A percentile compares a stretch with the other conserved stretches of the same genome.
These are phyloP conservation scores for Cliona cf. orientalis DNA, from an alignment of 37 sponge, comb jelly and placozoan species.

Conservation along the genomic window DNA sequence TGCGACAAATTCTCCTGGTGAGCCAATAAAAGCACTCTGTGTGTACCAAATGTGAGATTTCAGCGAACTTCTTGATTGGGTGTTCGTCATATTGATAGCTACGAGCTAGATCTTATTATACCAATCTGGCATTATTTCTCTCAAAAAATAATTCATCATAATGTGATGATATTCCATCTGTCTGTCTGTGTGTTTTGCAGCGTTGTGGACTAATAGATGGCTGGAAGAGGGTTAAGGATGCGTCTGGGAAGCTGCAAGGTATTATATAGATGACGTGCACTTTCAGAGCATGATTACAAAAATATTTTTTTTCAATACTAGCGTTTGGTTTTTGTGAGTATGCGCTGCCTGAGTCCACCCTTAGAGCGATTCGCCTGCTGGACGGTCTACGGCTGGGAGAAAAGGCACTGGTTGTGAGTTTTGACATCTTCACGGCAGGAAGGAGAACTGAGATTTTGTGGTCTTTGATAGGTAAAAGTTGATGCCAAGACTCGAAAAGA, in stretches of 20 bases:
- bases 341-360: constrained; percentile 91
- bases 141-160: not conserved
- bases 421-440: too few relatives aligned
- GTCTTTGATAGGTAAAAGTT: constrained; percentile 79
- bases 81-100: too few relatives aligned
- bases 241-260: constrained; percentile 96
- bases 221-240: constrained; percentile 99
- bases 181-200: constrained; percentile 42
- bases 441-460: not conserved
- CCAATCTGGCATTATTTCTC: too few relatives aligned
- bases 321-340: constrained; percentile 99
- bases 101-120: too few relatives aligned
- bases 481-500: constrained; percentile 86
- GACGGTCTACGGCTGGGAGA: constrained; percentile 81
- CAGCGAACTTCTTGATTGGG: too few relatives aligned
- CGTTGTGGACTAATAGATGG: constrained; percentile 90
- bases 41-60: not conserved
- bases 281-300: not conserved
- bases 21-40: constrained; percentile 1
- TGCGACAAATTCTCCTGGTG: constrained; percentile 95
- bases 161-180: not conserved
- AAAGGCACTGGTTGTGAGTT: constrained; percentile 83
- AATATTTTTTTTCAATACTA: constrained; percentile 7
- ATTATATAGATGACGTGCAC: not conserved
- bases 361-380: constrained; percentile 87